Base-by-base conservation (phyloP, 2,113 vertebrate genomes). In the Mungos mungo region DNA sequence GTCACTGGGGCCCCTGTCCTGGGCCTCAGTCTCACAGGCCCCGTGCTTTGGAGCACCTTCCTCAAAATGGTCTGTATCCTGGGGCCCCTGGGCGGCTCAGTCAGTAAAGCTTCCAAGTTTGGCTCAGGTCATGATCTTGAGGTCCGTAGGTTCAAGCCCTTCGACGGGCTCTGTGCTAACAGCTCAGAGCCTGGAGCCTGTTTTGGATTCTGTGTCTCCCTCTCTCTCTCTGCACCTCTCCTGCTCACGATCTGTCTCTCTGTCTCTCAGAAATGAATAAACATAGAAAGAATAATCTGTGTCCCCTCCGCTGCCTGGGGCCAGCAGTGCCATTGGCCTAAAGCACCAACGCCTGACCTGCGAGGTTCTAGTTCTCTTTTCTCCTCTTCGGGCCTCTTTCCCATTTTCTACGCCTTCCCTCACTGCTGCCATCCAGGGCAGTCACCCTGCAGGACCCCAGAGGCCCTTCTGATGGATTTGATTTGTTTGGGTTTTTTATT, bases 291-390 rank as follows among this genome's bases (percentile, higher is more conserved):
- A 54, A 23, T 19, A 41, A 18, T 35, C n/a, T 25, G 4, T 33
- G 15, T 25, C 83, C 41, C n/a, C 27, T 79, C 12, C 4, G 0
- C 31, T 13, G 15, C 74, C 33, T 81, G 54, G 72, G 31, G 33
- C 33, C 7, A 1, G 7, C 29, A 15, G 25, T 14, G 16, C 10
- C 50, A 5, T 15, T 35, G 38, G 57, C 5, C 3, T 1, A 25
- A 76, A 27, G 31, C 25, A 4, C 9, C 11, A 18, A 13, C 25
- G 74, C 25, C 83, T 25, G 76, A 82, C 54, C 66, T 38, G 29
- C 12, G 7, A 35, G 33, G 18, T 47, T 2, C 23, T 50, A 29
- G 69, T 54, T 31, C 4, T 47, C 29, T 29, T 52, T 13, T 19
- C 18, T 79, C 31, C 13, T 7, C 25, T 74, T 31, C 27, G 23